Evolutionary conservation across 2,113 vertebrate species (phyloP).

Genomic region (Misgurnus mizolepis): DNA sequence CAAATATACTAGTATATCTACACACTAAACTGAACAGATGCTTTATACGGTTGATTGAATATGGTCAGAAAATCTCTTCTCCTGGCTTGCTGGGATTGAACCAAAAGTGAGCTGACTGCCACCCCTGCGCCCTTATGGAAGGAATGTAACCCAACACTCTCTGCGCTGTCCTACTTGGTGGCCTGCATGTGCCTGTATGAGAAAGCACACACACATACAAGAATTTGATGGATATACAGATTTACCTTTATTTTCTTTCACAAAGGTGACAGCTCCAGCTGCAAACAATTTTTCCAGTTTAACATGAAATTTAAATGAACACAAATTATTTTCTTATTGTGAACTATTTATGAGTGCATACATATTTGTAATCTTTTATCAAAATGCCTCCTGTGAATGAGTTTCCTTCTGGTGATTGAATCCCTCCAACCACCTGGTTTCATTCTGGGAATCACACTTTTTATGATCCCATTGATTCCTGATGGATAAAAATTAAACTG

Average conservation of each 20-base stretch:
- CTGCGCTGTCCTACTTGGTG: constrained; percentile 60
- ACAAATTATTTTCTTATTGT: neutral
- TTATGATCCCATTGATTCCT: too few relatives aligned
- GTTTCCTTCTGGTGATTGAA: too few relatives aligned
- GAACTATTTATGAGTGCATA: too few relatives aligned
- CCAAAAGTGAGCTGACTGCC: constrained; percentile 78
- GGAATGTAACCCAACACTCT: constrained; percentile 78
- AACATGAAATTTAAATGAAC: neutral
- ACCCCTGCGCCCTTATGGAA: constrained; percentile 70
- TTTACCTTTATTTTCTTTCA: constrained; percentile 2
- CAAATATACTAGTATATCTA: neutral
- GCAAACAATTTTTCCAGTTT: neutral
- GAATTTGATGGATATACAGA: constrained; percentile 10
- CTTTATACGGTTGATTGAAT: neutral
- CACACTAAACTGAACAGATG: neutral
- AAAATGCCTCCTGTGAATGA: too few relatives aligned
- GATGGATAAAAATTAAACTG: too few relatives aligned
- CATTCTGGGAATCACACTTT: too few relatives aligned
- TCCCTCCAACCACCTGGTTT: too few relatives aligned
- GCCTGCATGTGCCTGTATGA: constrained; percentile 55
- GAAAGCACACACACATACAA: neutral
- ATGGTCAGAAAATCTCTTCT: constrained; percentile 61
- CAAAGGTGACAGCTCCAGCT: neutral
- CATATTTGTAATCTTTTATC: too few relatives aligned
- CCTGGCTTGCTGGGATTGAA: constrained; percentile 78